Conservation (phyloP, 2,797 vertebrate species). For the Tolypeutes matacus region DNA sequence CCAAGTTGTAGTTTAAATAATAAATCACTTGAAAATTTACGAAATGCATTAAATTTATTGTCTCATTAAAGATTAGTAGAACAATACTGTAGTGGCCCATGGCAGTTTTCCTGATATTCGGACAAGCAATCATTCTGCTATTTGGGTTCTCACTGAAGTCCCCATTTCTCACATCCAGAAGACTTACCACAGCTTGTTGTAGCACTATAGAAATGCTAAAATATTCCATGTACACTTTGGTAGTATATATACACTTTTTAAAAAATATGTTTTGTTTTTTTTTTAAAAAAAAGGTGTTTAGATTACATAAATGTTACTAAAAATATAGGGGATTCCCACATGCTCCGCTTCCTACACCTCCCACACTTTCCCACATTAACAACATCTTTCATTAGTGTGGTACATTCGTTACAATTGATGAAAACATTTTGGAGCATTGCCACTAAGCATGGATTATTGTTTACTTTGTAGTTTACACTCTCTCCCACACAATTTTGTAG, state of each 20-base stretch:
- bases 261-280: no score
- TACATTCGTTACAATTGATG: no score
- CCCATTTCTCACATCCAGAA: neutral
- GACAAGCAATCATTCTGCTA: neutral
- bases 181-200: neutral
- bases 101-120: slow-evolving; percentile 11
- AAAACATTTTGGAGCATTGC: no score
- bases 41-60: neutral
- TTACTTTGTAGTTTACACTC: no score
- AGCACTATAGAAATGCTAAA: neutral
- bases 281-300: no score
- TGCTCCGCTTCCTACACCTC: no score
- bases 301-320: no score
- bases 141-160: neutral
- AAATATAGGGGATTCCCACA: no score
- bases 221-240: neutral
- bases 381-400: no score
- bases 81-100: neutral
- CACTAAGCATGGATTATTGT: no score
- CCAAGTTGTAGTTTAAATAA: neutral
- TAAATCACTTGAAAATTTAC: slow-evolving; percentile 6
- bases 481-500: no score
- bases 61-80: neutral
- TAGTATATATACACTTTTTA: neutral
- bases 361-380: no score